Base-by-base conservation (phyloP, 1,140 invertebrate genomes). In the Bombus breviceps region DNA sequence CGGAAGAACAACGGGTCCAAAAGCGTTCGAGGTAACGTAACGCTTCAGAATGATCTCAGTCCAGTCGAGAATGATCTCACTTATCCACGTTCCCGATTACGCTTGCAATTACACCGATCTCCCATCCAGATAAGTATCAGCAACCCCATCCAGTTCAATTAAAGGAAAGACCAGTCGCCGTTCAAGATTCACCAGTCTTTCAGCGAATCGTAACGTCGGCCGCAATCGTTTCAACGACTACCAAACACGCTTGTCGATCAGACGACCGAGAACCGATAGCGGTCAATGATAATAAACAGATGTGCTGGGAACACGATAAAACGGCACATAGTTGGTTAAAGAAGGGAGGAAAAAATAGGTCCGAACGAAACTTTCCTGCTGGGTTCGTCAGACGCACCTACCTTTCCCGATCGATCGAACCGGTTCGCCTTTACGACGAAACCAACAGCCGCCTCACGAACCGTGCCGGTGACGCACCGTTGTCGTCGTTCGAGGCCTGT, bases 351-450 rank as follows among this genome's bases (percentile, higher is more conserved):
- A 57, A 47, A 59, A 69, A 73, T 75, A 62, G 82, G 59, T 10
- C 28, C 66, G 62, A 68, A 41, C 53, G 59, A 47, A 68, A 72
- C 43, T 41, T 43, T 73, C 28, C 15, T n/a, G 25, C 41, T n/a
- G 57, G 43, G 64, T 83, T 84, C 85, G 81, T 83, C 77, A 39
- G 59, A 68, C 75, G 81, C 82, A 89, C 88, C 88, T 89, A 89
- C 88, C 88, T 89, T 89, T 66, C 81, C 76, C 88, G 88, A 89
- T 81, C 53, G 73, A 86, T 68, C 66, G 88, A 89, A 89, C 86
- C 88, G 86, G 88, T 89, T 89, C 81, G 82, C 86, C 69, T 84
- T 86, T 86, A 85, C 83, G 85, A 86, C 81, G 86, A 78, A 71
- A 86, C 74, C 57, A 76, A 81, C 57, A 64, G 78, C 79, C 59